A percentile compares a stretch with the other conserved stretches of the same genome.
Evolutionary conservation across 2,888 invertebrate species (phyloP).

Genomic region (Tubiluchus corallicola): DNA sequence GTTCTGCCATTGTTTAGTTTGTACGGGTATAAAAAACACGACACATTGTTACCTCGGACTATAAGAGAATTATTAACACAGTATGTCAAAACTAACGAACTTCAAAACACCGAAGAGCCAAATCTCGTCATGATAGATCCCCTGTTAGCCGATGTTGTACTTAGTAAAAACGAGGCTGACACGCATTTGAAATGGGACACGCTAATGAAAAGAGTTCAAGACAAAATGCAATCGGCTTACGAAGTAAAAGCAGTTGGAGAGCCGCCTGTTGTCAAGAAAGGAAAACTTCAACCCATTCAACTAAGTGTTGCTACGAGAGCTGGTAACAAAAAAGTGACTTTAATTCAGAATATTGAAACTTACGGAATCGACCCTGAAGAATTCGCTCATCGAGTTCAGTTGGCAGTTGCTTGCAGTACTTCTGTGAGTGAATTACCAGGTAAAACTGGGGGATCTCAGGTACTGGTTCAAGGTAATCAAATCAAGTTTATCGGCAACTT

Average conservation of each 20-base stretch:
- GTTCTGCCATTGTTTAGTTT: slow-evolving; percentile 43
- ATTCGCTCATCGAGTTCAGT: slow-evolving; percentile 62
- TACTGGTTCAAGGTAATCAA: slow-evolving; percentile 81
- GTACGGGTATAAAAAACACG: slow-evolving; percentile 40
- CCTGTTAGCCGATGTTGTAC: slow-evolving; percentile 31
- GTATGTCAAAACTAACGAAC: slow-evolving; percentile 45
- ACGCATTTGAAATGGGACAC: slow-evolving; percentile 45
- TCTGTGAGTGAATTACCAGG: slow-evolving; percentile 53
- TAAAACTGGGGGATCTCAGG: slow-evolving; percentile 41
- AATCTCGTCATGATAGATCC: slow-evolving; percentile 37
- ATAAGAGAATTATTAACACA: slow-evolving; percentile 47
- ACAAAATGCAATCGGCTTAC: slow-evolving; percentile 50
- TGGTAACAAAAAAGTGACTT: slow-evolving; percentile 74
- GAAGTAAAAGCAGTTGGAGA: slow-evolving; percentile 38
- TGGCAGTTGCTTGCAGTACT: slow-evolving; percentile 67
- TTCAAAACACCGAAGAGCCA: slow-evolving; percentile 32
- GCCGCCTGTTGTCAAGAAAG: slow-evolving; percentile 37
- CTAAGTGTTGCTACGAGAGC: slow-evolving; percentile 56
- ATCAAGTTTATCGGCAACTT: slow-evolving; percentile 40
- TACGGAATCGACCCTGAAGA: slow-evolving; percentile 62
- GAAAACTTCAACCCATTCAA: slow-evolving; percentile 53
- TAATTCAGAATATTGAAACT: slow-evolving; percentile 68
- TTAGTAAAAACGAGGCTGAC: slow-evolving; percentile 26
- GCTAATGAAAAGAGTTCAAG: slow-evolving; percentile 38
- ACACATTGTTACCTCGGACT: slow-evolving; percentile 40